Base-by-base conservation (phyloP, 2,113 vertebrate species). In the Python bivittatus region DNA sequence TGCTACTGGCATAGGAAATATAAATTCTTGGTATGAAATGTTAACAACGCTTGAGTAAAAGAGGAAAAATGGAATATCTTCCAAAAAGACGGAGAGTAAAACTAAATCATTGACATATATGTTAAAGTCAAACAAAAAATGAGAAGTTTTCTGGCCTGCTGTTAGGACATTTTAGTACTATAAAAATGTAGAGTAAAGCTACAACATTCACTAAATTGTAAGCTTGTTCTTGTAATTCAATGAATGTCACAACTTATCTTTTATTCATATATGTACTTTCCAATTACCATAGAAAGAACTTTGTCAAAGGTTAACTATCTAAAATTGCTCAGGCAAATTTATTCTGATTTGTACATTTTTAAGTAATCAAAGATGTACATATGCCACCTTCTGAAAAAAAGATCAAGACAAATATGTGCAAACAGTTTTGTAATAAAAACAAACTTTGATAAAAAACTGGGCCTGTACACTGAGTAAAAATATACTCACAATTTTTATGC, bases 231-330 rank as follows among this genome's bases (percentile, higher is more conserved):
- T 97, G 95, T 97, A 98, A 98, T 97, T 97, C 97, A 97, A 22
- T 97, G 97, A 97, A 97, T 97, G 97, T 97, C 97, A 97, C 0
- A 95, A 97, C 98, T 98, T 98, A 98, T 98, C 97, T 98, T 98
- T 98, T 98, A 98, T 98, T 98, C 97, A 98, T 98, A 97, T 95
- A 97, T 97, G 97, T 97, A 97, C 97, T 96, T 97, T 95, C 97
- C 96, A 97, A 97, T 98, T 97, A 97, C 96, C 95, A 98, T 96
- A 96, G 95, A 97, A 94, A 92, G 96, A 97, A 96, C 96, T 97
- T 98, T 98, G 97, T 98, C 97, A 98, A 98, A 98, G 97, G 97
- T 98, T 98, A 98, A 98, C 98, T 98, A 97, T 98, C 98, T 97
- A 97, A 97, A 98, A 98, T 98, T 97, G 97, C 97, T 97, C 96